phyloP scores from a whole-genome alignment of 2,797 vertebrate genomes.

The Otolemur crassicaudatus region DNA sequence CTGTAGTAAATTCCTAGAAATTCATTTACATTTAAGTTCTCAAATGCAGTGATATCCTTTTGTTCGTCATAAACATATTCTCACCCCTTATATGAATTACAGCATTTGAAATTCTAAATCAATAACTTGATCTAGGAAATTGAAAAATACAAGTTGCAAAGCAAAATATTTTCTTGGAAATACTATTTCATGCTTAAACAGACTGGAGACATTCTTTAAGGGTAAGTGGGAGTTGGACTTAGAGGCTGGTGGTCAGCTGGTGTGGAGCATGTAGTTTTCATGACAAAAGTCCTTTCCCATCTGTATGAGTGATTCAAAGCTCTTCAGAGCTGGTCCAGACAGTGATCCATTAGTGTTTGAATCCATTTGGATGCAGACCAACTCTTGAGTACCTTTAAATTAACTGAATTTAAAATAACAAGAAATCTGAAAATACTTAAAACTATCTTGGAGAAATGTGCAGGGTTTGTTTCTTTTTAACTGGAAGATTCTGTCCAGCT shows the following conservation, averaged over 20 bases:
- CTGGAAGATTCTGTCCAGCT: constrained; percentile 50
- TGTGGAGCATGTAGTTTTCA: neutral
- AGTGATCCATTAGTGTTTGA: constrained; percentile 30
- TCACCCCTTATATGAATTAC: neutral
- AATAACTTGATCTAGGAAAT: constrained; percentile 48
- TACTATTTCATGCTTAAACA: constrained; percentile 47
- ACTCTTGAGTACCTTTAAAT: constrained; percentile 25
- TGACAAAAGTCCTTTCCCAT: neutral
- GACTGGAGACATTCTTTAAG: neutral
- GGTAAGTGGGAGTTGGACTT: neutral
- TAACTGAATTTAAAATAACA: constrained; percentile 45
- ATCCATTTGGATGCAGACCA: neutral
- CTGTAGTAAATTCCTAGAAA: constrained; percentile 52
- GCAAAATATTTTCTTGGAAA: constrained; percentile 45
- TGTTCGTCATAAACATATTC: neutral
- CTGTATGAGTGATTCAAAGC: neutral
- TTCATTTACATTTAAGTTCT: constrained; percentile 11
- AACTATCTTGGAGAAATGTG: constrained; percentile 51
- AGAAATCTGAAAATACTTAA: constrained; percentile 29
- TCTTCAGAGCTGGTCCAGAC: neutral
- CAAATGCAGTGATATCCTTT: constrained; percentile 37
- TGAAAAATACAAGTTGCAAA: constrained; percentile 34
- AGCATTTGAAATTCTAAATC: constrained; percentile 46
- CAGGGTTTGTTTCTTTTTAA: constrained; percentile 5
- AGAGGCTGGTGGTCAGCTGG: neutral